phyloP scores from a whole-genome alignment of 1,140 invertebrate species.

The Steinernema feltiae region DNA sequence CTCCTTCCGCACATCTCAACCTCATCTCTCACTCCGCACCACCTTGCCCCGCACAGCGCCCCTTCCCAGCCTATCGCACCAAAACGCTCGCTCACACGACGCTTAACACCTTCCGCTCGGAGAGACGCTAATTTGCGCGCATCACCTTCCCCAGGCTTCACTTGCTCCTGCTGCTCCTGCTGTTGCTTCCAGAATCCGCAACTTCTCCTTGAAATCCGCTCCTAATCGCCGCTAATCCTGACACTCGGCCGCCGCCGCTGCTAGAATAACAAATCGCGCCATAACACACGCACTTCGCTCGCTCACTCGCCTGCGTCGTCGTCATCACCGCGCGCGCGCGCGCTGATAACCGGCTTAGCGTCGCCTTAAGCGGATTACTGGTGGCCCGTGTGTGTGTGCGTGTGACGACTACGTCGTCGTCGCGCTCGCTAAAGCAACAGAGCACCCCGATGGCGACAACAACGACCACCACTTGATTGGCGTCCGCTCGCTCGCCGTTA shows the following conservation, averaged over 20 bases:
- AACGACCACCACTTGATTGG: not conserved
- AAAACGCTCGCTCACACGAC: not conserved
- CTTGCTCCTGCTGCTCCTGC: too few relatives aligned
- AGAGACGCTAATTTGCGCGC: not conserved
- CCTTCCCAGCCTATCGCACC: not conserved
- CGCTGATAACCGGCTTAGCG: conserved; percentile 10
- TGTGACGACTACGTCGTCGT: too few relatives aligned
- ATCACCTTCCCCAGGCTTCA: not conserved
- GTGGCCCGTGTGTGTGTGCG: not conserved
- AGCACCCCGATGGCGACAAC: not conserved
- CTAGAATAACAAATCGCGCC: not conserved
- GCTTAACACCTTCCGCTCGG: not conserved
- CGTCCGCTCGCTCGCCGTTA: not conserved
- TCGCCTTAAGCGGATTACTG: conserved; percentile 13
- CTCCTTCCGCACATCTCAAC: too few relatives aligned
- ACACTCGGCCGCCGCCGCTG: too few relatives aligned
- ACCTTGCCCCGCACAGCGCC: not conserved
- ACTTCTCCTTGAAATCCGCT: not conserved
- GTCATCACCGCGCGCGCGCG: not conserved
- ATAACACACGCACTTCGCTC: not conserved
- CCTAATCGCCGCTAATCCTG: conserved; percentile 14
- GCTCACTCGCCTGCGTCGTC: not conserved
- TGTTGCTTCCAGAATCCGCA: not conserved
- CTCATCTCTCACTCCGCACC: too few relatives aligned
- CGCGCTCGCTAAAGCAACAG: not conserved